A percentile compares a stretch with the other conserved stretches of the same genome.
phyloP scores from a whole-genome alignment of 53 echinoderm and acorn worm genomes.

The Astropecten irregularis region DNA sequence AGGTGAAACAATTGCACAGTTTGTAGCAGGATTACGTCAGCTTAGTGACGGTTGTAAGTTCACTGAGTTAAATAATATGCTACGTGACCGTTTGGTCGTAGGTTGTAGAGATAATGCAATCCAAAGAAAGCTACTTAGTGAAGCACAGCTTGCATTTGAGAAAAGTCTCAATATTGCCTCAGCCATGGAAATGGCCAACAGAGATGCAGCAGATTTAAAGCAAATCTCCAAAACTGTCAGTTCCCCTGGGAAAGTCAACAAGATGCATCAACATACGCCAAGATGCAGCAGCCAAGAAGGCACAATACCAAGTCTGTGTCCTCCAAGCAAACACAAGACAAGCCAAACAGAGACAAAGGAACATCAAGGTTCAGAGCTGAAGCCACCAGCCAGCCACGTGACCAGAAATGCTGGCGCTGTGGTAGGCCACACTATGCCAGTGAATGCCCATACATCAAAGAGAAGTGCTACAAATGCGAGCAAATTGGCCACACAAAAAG shows the following conservation, averaged over 20 bases:
- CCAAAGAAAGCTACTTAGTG: neutral
- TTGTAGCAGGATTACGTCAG: too few species aligned
- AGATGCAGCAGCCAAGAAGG: conserved; percentile 9
- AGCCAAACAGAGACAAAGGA: neutral
- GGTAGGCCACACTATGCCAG: neutral
- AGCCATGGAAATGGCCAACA: conserved; percentile 10
- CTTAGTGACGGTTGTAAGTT: conserved; percentile 2
- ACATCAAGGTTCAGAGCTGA: neutral
- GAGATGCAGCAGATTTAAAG: neutral
- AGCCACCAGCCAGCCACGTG: neutral
- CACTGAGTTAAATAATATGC: neutral
- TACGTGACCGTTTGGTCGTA: neutral
- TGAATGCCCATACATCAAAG: neutral
- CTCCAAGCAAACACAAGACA: neutral
- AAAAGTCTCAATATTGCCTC: neutral
- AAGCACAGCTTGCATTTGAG: neutral
- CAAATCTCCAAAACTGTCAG: neutral
- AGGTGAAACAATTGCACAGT: neutral
- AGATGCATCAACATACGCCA: too few species aligned
- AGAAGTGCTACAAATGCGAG: conserved; percentile 56
- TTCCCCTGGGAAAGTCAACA: neutral
- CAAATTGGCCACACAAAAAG: conserved; percentile 56
- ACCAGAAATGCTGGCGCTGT: conserved; percentile 13
- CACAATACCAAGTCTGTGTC: neutral
- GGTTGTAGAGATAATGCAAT: neutral